phyloP scores from a whole-genome alignment of 2,888 invertebrate genomes.

The Myathropa florea region DNA sequence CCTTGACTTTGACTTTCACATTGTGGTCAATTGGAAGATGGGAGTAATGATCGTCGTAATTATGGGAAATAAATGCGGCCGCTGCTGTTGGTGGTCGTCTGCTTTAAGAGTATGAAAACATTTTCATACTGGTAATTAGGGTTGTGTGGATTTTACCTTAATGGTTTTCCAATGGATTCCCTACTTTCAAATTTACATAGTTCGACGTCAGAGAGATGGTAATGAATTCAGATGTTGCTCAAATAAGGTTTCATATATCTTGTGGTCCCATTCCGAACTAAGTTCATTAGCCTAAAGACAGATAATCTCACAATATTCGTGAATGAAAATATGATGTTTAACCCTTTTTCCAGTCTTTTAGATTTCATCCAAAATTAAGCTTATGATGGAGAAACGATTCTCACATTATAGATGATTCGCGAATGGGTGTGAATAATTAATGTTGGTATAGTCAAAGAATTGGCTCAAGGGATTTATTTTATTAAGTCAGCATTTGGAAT shows the following conservation, averaged over 20 bases:
- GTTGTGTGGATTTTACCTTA: not conserved
- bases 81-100: not conserved
- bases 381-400: too few species aligned
- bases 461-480: too few species aligned
- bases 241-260: not conserved
- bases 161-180: not conserved
- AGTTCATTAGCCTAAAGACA: too few species aligned
- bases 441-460: too few species aligned
- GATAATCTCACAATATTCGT: too few species aligned
- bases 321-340: too few species aligned
- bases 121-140: not conserved
- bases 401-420: too few species aligned
- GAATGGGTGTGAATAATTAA: too few species aligned
- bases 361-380: too few species aligned
- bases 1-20: constrained; percentile 68
- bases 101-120: not conserved
- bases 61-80: not conserved
- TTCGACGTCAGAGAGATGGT: not conserved
- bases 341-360: too few species aligned
- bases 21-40: constrained; percentile 39
- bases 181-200: not conserved
- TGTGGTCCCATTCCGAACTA: too few species aligned
- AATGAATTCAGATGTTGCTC: not conserved
- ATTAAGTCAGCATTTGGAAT: too few species aligned
- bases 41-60: constrained; percentile 3